Base-by-base conservation (phyloP, 2,113 vertebrate species). In the Pangasianodon hypophthalmus region DNA sequence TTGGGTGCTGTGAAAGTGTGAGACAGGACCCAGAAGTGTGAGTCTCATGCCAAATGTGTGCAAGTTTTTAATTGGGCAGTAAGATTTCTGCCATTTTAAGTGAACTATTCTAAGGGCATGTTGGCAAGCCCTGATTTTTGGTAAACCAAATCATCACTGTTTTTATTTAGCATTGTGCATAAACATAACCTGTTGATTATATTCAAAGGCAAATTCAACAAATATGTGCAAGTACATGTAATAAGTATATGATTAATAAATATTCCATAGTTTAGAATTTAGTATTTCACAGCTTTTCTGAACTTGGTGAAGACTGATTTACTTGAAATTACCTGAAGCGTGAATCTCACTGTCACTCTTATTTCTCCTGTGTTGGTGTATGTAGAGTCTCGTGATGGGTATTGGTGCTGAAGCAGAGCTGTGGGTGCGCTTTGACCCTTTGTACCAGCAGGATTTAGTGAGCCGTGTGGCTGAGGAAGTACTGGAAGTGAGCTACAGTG, bases 381-480 rank as follows among this genome's bases (percentile, higher is more conserved):
- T 93, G 6, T 92, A 98, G 98, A 93, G 95, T 3, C 8, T 97
- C 58, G 94, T 92, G 89, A 83, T 99, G 94, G 93, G 92, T 0
- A 69, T 91, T 0, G 91, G 93, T 24, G 92, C 90, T 88, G 91
- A 95, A 84, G 91, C 93, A 37, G 93, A 95, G 10, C 48, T 98
- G 58, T 97, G 94, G 91, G 54, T 99, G 1, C 92, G 94, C 75
- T 98, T 98, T 92, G 95, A 98, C 92, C 96, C 98, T 62, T 48
- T 84, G 37, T 95, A 93, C 89, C 84, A 80, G 86, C 89, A 87
- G 0, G 96, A 96, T 91, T 73, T 86, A 1, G 85, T 93, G 37
- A 97, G 91, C 60, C 91, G 93, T 84, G 87, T 96, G 2, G 84
- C 92, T 19, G 94, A 98, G 77, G 95, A 96, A 89, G 46, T 91